Percentiles rank a stretch among this genome's conserved stretches.
These are phyloP conservation scores for Phyllostomus discolor DNA, from an alignment of 2,113 vertebrate genomes.

Conservation along the genomic window DNA sequence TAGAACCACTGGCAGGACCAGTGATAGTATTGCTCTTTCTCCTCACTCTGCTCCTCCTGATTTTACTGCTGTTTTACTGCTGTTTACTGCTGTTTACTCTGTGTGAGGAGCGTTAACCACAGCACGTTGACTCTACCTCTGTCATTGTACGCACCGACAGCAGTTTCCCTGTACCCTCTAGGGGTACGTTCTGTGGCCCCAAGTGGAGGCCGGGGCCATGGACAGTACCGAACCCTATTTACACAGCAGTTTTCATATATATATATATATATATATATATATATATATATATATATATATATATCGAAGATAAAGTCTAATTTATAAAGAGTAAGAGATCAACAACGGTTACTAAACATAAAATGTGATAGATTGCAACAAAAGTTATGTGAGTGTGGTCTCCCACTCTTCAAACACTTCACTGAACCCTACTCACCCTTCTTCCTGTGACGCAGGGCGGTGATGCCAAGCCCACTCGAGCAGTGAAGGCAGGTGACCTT, in stretches of 20 bases:
- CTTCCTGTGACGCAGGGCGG: neutral
- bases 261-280: no score
- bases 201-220: neutral
- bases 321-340: neutral
- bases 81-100: no score
- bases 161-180: no score
- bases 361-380: neutral
- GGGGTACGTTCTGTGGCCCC: neutral
- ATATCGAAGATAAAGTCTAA: neutral
- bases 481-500: no score
- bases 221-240: neutral
- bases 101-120: neutral
- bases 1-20: neutral
- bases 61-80: no score
- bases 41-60: neutral
- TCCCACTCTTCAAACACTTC: neutral
- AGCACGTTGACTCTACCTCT: neutral
- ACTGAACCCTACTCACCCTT: neutral
- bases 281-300: neutral
- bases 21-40: neutral
- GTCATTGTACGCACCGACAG: neutral
- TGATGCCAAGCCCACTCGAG: neutral
- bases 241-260: neutral
- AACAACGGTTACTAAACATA: neutral
- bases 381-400: neutral